These are phyloP conservation scores for Ceratotherium simum DNA, from an alignment of 2,113 vertebrate genomes.

Conservation along the genomic window DNA sequence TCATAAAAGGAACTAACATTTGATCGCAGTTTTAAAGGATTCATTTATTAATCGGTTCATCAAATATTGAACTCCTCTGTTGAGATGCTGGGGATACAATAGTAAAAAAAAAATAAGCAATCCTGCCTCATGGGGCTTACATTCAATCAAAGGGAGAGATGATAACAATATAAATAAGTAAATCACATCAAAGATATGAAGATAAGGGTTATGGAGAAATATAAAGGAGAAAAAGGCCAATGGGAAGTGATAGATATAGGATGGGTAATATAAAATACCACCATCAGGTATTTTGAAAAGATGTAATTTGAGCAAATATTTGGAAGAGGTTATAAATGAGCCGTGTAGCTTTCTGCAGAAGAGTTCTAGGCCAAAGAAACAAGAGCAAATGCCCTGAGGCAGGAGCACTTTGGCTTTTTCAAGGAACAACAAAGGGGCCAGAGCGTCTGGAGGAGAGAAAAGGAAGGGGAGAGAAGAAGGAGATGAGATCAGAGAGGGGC, in stretches of 20 bases:
- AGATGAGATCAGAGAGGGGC: background rate
- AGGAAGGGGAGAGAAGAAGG: background rate
- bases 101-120: background rate
- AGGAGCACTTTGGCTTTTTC: background rate
- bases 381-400: background rate
- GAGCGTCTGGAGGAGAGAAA: background rate
- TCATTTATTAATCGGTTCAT: background rate
- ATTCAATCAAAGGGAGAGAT: background rate
- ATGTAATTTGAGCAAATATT: background rate
- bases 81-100: background rate
- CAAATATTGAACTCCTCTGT: background rate
- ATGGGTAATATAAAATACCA: background rate
- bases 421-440: background rate
- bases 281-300: background rate
- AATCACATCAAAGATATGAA: background rate
- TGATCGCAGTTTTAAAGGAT: background rate
- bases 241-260: background rate
- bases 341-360: background rate
- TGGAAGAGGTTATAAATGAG: background rate
- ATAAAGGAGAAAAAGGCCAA: background rate
- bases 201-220: background rate
- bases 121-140: background rate
- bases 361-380: background rate
- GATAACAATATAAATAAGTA: background rate
- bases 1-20: background rate